phyloP scores from a whole-genome alignment of 2,888 invertebrate genomes.

The Cerastis rubricosa region DNA sequence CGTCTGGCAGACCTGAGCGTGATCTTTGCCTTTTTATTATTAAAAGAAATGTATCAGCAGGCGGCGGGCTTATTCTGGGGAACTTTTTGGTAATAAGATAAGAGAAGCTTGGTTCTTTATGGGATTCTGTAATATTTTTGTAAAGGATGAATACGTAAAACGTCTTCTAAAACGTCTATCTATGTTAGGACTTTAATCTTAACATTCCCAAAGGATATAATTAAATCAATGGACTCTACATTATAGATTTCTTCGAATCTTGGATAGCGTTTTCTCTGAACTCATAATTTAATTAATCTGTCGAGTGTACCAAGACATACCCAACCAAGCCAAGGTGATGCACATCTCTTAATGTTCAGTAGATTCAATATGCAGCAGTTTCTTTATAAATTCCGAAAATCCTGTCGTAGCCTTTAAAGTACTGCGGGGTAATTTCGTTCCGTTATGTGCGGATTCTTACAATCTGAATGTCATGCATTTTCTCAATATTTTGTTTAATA shows the following conservation, averaged over 20 bases:
- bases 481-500: too few species aligned
- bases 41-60: constrained; percentile 46
- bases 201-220: neutral
- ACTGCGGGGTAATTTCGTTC: too few species aligned
- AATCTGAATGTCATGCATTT: too few species aligned
- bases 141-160: constrained; percentile 15
- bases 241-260: neutral
- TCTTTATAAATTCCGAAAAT: too few species aligned
- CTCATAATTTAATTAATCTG: neutral
- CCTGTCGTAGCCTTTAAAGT: too few species aligned
- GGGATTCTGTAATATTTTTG: constrained; percentile 14
- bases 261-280: neutral
- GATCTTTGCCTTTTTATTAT: constrained; percentile 50
- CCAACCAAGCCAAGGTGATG: neutral
- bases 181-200: neutral
- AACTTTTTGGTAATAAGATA: constrained; percentile 24
- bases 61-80: constrained; percentile 21
- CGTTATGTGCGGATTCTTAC: too few species aligned
- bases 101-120: constrained; percentile 22
- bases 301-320: neutral
- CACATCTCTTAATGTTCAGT: too few species aligned
- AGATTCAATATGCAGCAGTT: too few species aligned
- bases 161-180: neutral
- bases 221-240: neutral
- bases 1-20: constrained; percentile 39